Conservation (phyloP, 2,888 invertebrate species). For the Caradrina clavipalpis region DNA sequence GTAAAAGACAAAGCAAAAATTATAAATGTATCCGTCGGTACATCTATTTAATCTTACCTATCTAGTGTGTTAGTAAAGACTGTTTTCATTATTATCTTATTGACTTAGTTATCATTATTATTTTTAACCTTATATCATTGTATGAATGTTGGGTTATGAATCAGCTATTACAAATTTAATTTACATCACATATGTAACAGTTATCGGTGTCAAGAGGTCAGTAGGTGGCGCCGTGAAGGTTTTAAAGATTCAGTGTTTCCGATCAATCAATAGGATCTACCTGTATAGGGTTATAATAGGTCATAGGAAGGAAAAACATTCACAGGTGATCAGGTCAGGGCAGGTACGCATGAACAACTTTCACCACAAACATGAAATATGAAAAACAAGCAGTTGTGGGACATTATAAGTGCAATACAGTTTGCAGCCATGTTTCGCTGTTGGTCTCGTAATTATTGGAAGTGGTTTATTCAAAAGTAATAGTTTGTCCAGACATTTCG, state of each 20-base stretch:
- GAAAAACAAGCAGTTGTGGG: too few relatives aligned
- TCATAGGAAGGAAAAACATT: too few relatives aligned
- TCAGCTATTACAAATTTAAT: constrained; percentile 20
- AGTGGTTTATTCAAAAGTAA: too few relatives aligned
- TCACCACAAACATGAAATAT: too few relatives aligned
- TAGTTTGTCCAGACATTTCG: too few relatives aligned
- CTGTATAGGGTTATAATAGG: too few relatives aligned
- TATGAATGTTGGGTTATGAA: background rate
- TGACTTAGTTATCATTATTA: constrained; percentile 23
- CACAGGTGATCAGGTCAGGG: too few relatives aligned
- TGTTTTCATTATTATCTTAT: constrained; percentile 32
- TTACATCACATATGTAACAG: constrained; percentile 9
- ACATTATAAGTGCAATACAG: too few relatives aligned
- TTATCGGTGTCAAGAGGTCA: background rate
- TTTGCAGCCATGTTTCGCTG: too few relatives aligned
- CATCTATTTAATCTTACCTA: background rate
- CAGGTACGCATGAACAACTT: too few relatives aligned
- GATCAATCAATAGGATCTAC: constrained; percentile 8
- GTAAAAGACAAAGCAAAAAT: too few relatives aligned
- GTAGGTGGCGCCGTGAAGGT: background rate
- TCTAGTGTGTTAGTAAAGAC: background rate
- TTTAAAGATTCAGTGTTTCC: constrained; percentile 1
- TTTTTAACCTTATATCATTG: constrained; percentile 29
- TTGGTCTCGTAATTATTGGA: too few relatives aligned
- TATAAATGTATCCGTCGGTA: background rate